Evolutionary conservation across 2,888 invertebrate genomes (phyloP).

Genomic region (Sthenelais limicola): DNA sequence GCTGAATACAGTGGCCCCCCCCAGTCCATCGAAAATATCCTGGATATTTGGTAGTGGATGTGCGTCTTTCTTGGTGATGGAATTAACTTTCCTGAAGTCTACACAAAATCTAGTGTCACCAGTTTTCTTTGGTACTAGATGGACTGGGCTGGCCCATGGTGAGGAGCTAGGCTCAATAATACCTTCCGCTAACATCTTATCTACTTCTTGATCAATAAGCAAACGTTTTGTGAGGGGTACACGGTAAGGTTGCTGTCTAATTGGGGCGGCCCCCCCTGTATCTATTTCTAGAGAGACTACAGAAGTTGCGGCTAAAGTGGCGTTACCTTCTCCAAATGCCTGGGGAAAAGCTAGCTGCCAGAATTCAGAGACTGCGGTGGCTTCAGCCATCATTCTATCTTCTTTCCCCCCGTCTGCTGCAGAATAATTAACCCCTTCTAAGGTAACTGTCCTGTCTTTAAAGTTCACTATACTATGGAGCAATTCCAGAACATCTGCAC

Average conservation of each 20-base stretch:
- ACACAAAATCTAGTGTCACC: slow-evolving; percentile 34
- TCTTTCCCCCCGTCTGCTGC: no score
- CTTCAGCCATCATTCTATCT: no score
- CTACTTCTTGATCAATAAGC: slow-evolving; percentile 5
- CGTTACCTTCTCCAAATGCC: no score
- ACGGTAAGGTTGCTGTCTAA: slow-evolving; percentile 30
- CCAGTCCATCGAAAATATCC: slow-evolving; percentile 46
- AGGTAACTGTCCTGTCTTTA: no score
- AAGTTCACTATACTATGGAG: no score
- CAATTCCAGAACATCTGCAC: no score
- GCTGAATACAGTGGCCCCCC: slow-evolving; percentile 43
- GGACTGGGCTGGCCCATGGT: slow-evolving; percentile 39
- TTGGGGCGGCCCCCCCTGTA: slow-evolving; percentile 1
- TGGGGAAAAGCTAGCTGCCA: no score
- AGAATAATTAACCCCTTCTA: no score
- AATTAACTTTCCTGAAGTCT: slow-evolving; percentile 39
- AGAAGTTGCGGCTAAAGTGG: no score
- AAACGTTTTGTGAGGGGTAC: slow-evolving; percentile 17
- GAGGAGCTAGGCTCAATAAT: slow-evolving; percentile 10
- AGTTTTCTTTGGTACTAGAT: slow-evolving; percentile 39
- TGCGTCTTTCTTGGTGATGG: slow-evolving; percentile 31
- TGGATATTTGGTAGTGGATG: slow-evolving; percentile 43
- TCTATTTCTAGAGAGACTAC: no score
- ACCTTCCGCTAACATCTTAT: slow-evolving; percentile 32
- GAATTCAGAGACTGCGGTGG: no score